Percentiles rank a stretch among this genome's conserved stretches.
Conservation (phyloP, 2,797 vertebrate species). For the Periparus ater region DNA sequence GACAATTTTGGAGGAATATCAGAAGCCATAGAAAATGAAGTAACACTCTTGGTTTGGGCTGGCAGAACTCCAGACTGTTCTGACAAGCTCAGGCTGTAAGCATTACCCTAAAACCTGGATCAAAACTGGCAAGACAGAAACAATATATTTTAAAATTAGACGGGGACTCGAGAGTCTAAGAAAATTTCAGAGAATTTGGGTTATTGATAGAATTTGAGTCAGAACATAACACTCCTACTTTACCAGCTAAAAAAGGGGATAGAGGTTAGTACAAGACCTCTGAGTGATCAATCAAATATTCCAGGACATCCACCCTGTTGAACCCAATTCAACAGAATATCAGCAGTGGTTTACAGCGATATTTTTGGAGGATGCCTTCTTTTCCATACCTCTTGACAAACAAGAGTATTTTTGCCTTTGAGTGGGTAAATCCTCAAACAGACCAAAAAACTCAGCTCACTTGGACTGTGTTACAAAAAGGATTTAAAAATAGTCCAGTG, state of each 20-base stretch:
- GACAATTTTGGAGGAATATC: background rate
- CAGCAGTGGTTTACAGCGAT: background rate
- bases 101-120: background rate
- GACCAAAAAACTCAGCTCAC: background rate
- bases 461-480: background rate
- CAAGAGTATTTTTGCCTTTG: background rate
- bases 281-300: background rate
- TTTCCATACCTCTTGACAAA: background rate
- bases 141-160: background rate
- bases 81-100: background rate
- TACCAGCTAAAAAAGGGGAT: background rate
- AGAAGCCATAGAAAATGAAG: background rate
- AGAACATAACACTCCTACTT: background rate
- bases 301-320: background rate
- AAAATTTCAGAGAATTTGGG: background rate
- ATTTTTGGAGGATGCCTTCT: background rate
- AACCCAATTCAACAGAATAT: background rate
- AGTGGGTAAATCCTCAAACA: background rate
- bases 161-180: background rate
- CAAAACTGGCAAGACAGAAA: background rate
- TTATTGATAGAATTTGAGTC: background rate
- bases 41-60: background rate
- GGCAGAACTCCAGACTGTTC: background rate
- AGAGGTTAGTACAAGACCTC: background rate
- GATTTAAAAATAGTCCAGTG: background rate